Evolutionary conservation across 2,888 invertebrate genomes (phyloP).

Genomic region (Mechanitis messenoides): DNA sequence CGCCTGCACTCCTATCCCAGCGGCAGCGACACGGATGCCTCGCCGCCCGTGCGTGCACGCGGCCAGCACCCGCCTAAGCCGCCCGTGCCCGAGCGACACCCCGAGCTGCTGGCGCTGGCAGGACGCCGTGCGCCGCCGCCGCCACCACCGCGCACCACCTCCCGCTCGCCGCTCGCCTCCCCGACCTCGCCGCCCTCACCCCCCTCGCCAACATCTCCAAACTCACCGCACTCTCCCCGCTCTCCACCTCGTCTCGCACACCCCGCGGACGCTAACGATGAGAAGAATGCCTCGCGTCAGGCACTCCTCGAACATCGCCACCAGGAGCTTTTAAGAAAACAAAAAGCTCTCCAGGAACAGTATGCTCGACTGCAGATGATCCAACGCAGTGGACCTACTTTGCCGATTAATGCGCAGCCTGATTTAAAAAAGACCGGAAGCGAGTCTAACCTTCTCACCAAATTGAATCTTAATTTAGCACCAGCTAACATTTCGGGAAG

Average conservation of each 20-base stretch:
- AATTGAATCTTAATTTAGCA: conserved; percentile 85
- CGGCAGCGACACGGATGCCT: conserved; percentile 88
- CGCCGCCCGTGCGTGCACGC: conserved; percentile 83
- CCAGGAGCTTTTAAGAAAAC: conserved; percentile 91
- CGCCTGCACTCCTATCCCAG: conserved; percentile 91
- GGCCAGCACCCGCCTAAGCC: conserved; percentile 80
- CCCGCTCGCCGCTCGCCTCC: conserved; percentile 90
- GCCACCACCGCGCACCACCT: conserved; percentile 94
- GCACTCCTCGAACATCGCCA: conserved; percentile 90
- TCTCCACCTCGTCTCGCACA: conserved; percentile 84
- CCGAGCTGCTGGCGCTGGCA: conserved; percentile 84
- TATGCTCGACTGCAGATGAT: conserved; percentile 92
- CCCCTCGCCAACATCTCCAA: conserved; percentile 59
- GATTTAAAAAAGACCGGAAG: conserved; percentile 91
- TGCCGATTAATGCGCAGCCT: conserved; percentile 78
- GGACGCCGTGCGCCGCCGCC: conserved; percentile 88
- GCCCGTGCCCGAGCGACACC: conserved; percentile 88
- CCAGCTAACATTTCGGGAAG: conserved; percentile 58
- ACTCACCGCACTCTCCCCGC: conserved; percentile 75
- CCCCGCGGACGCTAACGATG: conserved; percentile 44
- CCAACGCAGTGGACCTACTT: conserved; percentile 84
- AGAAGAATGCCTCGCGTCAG: conserved; percentile 72
- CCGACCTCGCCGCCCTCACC: conserved; percentile 85
- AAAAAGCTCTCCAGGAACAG: conserved; percentile 92
- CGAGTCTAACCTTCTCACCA: conserved; percentile 89